Base-by-base conservation (phyloP, 2,113 vertebrate genomes). In the Phrynocephalus versicolor region DNA sequence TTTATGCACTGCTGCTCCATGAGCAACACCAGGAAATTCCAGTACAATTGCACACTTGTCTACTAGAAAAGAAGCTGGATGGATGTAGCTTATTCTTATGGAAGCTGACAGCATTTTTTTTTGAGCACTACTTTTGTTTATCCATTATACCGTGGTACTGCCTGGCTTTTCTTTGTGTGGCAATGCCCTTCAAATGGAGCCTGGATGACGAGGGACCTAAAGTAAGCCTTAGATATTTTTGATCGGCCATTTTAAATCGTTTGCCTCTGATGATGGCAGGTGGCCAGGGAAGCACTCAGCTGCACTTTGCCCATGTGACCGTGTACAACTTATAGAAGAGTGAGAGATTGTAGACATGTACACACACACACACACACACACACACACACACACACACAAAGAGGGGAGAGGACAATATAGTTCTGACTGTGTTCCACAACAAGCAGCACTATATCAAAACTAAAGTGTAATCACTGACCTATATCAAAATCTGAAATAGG, bases 261-360 rank as follows among this genome's bases (percentile, higher is more conserved):
- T 89, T 79, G 60, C 93, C 93, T 94, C 88, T 74, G 78, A 94
- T 89, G 73, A n/a, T 65, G 94, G 95, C 94, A 89, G 0, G 0
- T 41, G 79, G 93, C 93, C 96, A 95, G 90, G 62, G 91, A 89
- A 90, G 93, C 92, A 93, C 92, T 92, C 92, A 86, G 64, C 85
- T 75, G 85, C 89, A 84, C 64, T 90, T 86, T 81, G 65, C 89
- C 90, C 89, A 84, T 16, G 84, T 87, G 90, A 85, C 91, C 93
- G 82, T 70, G 88, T 82, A 92, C 89, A 37, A 55, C 72, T 81
- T 83, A 39, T 35, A 91, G 83, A 90, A 85, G 21, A 83, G 89
- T 1, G 37, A 84, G 55, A 72, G 62, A 60, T 79, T 84, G 30
- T 60, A 10, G 41, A 33, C 51, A 57, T 10, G 18, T n/a, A 35